phyloP scores from a whole-genome alignment of 1,140 invertebrate species.

The Aradophagus sp. region DNA sequence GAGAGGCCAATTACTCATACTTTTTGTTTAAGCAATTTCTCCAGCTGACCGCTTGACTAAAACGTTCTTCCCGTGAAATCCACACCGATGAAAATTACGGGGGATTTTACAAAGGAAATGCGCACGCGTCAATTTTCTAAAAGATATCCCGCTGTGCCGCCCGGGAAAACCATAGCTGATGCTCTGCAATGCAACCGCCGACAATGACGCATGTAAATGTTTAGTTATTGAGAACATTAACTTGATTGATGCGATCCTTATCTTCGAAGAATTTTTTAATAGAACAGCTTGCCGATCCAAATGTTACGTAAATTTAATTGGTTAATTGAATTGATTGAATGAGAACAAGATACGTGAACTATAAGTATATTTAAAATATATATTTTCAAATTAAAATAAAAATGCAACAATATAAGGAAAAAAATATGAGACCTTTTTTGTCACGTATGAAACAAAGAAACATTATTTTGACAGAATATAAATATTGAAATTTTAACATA shows the following conservation, averaged over 20 bases:
- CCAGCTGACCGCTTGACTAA: conserved; percentile 19
- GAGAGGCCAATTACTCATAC: conserved; percentile 33
- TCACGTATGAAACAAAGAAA: too few species aligned
- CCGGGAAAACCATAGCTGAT: conserved; percentile 20
- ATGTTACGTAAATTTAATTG: not conserved
- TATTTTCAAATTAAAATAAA: too few species aligned
- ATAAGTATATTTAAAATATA: too few species aligned
- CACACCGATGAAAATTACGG: conserved; percentile 23
- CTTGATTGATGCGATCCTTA: not conserved
- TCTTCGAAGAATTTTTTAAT: not conserved
- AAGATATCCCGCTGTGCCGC: conserved; percentile 11
- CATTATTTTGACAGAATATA: too few species aligned
- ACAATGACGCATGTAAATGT: conserved; percentile 16
- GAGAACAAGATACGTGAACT: too few species aligned
- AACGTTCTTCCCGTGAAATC: too few species aligned
- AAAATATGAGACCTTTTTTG: too few species aligned
- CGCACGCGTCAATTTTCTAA: conserved; percentile 17
- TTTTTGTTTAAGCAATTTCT: conserved; percentile 34
- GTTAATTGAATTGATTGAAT: too few species aligned
- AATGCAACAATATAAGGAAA: too few species aligned
- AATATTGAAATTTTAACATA: too few species aligned
- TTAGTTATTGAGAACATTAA: conserved; percentile 12
- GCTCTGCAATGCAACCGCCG: conserved; percentile 1
- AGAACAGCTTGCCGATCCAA: not conserved
- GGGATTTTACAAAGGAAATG: conserved; percentile 8